Conservation (phyloP, 2,797 vertebrate species). For the Lacerta viridis region DNA sequence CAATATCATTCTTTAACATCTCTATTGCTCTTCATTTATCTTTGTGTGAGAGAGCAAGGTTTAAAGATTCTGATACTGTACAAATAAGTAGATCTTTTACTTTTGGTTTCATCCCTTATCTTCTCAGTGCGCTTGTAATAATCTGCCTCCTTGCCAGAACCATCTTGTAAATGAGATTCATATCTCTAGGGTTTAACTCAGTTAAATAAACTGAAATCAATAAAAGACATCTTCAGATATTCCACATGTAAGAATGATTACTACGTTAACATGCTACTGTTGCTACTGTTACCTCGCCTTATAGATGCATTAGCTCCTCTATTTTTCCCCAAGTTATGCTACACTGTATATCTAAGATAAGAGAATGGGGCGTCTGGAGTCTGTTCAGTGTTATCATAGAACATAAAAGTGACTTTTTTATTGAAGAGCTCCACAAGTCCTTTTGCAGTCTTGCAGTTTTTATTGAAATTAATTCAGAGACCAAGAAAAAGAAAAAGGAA, state of each 20-base stretch:
- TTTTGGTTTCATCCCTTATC: slow-evolving; percentile 77
- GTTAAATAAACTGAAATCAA: slow-evolving; percentile 86
- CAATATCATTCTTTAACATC: not conserved
- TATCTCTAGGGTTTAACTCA: slow-evolving; percentile 82
- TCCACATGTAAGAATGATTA: slow-evolving; percentile 83
- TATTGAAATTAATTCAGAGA: slow-evolving; percentile 80
- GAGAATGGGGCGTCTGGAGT: slow-evolving; percentile 82
- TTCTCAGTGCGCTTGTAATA: slow-evolving; percentile 81
- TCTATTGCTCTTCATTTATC: not conserved
- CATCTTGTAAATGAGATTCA: slow-evolving; percentile 85
- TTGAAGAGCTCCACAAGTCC: slow-evolving; percentile 78
- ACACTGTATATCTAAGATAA: slow-evolving; percentile 85
- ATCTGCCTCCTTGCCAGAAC: slow-evolving; percentile 80
- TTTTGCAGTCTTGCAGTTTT: slow-evolving; percentile 62
- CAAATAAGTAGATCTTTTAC: slow-evolving; percentile 68
- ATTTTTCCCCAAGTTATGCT: slow-evolving; percentile 80
- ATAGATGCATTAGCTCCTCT: slow-evolving; percentile 79
- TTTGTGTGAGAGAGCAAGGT: slow-evolving; percentile 41
- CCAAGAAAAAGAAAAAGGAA: slow-evolving; percentile 39
- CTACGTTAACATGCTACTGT: slow-evolving; percentile 82
- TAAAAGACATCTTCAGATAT: slow-evolving; percentile 83
- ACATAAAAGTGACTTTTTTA: slow-evolving; percentile 84
- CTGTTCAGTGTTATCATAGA: slow-evolving; percentile 83
- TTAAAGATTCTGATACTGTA: slow-evolving; percentile 59
- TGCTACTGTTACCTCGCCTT: slow-evolving; percentile 82